A percentile compares a stretch with the other conserved stretches of the same genome.
These are phyloP conservation scores for Chloroceryle amazona DNA, from an alignment of 2,797 vertebrate genomes.

Conservation along the genomic window DNA sequence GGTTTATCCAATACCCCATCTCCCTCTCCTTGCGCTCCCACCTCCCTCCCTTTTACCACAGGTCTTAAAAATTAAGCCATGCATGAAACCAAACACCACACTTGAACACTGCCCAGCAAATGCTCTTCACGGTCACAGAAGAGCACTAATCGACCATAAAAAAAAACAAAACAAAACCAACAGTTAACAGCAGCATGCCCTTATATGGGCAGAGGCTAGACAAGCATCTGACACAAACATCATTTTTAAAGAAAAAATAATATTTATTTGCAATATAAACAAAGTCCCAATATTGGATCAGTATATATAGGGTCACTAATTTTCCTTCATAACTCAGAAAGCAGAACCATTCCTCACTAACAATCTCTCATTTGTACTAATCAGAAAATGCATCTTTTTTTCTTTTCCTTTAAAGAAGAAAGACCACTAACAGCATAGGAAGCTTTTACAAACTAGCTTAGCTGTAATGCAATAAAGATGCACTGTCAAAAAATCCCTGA, in stretches of 20 bases:
- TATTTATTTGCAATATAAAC: conserved; percentile 99
- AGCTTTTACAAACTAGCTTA: conserved; percentile 88
- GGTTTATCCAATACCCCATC: conserved; percentile 35
- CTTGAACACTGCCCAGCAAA: conserved; percentile 59
- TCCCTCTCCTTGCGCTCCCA: background rate
- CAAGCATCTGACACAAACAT: conserved; percentile 67
- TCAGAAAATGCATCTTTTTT: conserved; percentile 85
- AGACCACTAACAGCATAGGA: conserved; percentile 90
- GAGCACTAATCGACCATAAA: conserved; percentile 23
- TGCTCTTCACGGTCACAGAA: conserved; percentile 35
- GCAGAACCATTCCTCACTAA: conserved; percentile 88
- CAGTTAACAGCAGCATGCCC: background rate
- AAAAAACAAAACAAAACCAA: background rate
- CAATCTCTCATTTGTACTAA: conserved; percentile 88
- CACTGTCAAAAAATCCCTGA: conserved; percentile 97
- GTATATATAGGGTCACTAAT: conserved; percentile 90
- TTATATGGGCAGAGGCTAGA: conserved; percentile 51
- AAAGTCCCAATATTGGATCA: conserved; percentile 92
- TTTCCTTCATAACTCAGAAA: conserved; percentile 94
- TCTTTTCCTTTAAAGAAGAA: conserved; percentile 76
- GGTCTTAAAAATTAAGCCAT: conserved; percentile 68
- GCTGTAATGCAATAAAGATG: conserved; percentile 92
- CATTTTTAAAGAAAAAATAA: conserved; percentile 96
- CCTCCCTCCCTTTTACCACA: conserved; percentile 39
- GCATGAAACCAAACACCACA: conserved; percentile 57